Conservation (phyloP, 2,797 vertebrate species). For the Borostomias antarcticus region DNA sequence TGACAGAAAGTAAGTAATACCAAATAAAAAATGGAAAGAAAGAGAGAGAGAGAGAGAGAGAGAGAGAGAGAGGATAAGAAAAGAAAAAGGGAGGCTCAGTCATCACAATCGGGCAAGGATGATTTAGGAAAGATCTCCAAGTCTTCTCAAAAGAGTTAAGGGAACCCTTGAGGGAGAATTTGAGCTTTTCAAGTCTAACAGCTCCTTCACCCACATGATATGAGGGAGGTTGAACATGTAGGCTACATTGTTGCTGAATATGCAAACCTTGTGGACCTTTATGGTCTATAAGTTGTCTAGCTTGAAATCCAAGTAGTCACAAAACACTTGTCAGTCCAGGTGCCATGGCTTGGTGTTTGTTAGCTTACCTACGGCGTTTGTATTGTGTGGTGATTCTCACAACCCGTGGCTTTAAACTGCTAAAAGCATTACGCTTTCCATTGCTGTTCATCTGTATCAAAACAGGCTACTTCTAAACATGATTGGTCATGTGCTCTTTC, state of each 20-base stretch:
- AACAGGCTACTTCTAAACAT: slow-evolving; percentile 52
- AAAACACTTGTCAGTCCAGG: neutral
- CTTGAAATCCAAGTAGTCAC: neutral
- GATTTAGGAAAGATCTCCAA: no score
- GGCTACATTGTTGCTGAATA: neutral
- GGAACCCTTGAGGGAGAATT: no score
- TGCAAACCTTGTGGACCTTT: neutral
- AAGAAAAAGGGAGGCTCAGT: no score
- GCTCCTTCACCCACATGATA: no score
- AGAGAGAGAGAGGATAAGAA: no score
- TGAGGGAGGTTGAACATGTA: neutral
- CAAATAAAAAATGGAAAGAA: no score
- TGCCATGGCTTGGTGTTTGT: neutral
- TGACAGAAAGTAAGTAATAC: no score
- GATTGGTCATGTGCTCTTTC: slow-evolving; percentile 18
- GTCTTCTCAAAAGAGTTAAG: no score
- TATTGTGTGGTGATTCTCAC: slow-evolving; percentile 25
- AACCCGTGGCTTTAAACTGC: slow-evolving; percentile 44
- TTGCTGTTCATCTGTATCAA: slow-evolving; percentile 49
- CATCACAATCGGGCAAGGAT: no score
- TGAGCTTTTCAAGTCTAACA: no score
- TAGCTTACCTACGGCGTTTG: neutral
- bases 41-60: no score
- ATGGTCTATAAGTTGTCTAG: neutral
- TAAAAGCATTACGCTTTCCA: slow-evolving; percentile 35